phyloP scores from a whole-genome alignment of 2,888 invertebrate species.

The Cephus pygmeus region DNA sequence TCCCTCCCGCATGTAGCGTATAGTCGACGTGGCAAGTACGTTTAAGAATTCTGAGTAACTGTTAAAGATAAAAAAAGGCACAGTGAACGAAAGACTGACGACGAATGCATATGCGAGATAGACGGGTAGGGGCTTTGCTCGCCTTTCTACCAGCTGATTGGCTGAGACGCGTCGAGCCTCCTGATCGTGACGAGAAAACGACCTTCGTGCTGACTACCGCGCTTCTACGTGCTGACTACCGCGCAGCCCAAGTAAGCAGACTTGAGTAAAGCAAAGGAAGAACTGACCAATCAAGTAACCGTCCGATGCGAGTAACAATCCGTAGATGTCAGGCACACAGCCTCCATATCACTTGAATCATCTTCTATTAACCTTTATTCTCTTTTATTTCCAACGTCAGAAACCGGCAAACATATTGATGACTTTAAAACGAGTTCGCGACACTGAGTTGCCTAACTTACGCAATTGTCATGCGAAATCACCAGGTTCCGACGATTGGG shows the following conservation, averaged over 20 bases:
- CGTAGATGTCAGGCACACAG: not conserved
- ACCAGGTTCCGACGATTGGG: too few species aligned
- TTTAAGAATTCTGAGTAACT: not conserved
- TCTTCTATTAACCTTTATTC: conserved; percentile 26
- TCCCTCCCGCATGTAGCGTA: too few species aligned
- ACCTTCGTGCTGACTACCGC: conserved; percentile 32
- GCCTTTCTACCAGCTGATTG: conserved; percentile 49
- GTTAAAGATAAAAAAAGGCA: conserved; percentile 16
- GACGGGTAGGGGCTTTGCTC: conserved; percentile 26
- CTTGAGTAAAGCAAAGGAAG: not conserved
- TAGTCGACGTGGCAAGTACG: too few species aligned
- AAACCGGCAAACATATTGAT: conserved; percentile 6
- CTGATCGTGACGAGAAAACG: conserved; percentile 34
- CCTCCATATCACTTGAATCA: not conserved
- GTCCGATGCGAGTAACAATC: too few species aligned
- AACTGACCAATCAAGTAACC: too few species aligned
- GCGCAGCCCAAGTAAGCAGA: not conserved
- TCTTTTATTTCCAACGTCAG: conserved; percentile 6
- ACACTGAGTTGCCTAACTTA: too few species aligned
- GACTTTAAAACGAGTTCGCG: too few species aligned
- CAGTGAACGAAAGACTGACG: conserved; percentile 12
- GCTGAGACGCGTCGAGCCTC: conserved; percentile 50
- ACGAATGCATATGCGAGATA: conserved; percentile 23
- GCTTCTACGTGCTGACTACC: conserved; percentile 14
- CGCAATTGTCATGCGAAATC: too few species aligned